These are phyloP conservation scores for Acanthisitta chloris DNA, from an alignment of 2,113 vertebrate genomes.

Conservation along the genomic window DNA sequence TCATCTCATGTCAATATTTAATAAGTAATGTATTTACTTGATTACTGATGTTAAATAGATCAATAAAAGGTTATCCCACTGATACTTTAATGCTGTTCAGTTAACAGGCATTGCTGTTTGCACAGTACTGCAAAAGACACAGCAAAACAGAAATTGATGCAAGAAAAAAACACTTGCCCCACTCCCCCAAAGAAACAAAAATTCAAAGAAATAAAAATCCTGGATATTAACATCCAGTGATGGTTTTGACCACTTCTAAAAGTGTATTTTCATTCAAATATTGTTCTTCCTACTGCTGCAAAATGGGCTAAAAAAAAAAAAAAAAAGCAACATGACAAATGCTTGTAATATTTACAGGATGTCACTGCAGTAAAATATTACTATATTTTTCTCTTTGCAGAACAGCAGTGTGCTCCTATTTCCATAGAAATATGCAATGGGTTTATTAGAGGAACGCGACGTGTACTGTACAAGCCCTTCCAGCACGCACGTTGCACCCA, in stretches of 20 bases:
- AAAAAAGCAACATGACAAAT: not conserved
- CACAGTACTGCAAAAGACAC: not conserved
- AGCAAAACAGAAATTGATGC: not conserved
- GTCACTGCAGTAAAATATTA: not conserved
- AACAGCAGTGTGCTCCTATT: not conserved
- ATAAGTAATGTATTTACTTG: constrained; percentile 61
- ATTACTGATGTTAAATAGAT: constrained; percentile 62
- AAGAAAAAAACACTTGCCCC: not conserved
- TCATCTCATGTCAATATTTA: constrained; percentile 42
- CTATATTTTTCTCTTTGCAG: not conserved
- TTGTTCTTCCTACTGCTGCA: not conserved
- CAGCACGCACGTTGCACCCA: not conserved
- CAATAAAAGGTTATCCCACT: constrained; percentile 60
- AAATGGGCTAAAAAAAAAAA: not conserved
- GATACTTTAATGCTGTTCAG: constrained; percentile 54
- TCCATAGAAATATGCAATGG: accelerated
- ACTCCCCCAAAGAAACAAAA: accelerated
- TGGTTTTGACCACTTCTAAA: not conserved
- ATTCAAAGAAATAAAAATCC: not conserved
- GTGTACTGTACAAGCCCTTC: accelerated
- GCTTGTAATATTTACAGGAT: not conserved
- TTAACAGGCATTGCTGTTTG: constrained; percentile 54
- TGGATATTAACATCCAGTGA: not conserved
- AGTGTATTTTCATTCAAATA: not conserved
- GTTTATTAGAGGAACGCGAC: not conserved